Base-by-base conservation (phyloP, 1,140 invertebrate genomes). In the Drosophila suzukii region DNA sequence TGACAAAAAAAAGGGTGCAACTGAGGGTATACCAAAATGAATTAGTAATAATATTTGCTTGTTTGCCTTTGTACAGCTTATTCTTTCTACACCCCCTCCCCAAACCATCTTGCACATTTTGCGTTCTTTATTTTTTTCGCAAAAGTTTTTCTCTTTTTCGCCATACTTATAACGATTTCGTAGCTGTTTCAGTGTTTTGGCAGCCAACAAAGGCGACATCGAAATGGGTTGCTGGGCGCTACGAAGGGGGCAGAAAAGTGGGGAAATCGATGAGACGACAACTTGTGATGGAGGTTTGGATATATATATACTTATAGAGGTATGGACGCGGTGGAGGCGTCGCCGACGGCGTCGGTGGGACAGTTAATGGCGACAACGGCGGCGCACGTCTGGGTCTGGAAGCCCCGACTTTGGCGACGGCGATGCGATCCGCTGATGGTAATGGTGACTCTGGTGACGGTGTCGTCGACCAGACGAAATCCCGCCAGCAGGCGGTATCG, bases 11-110 rank as follows among this genome's bases (percentile, higher is more conserved):
- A 83, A 76, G 83, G 57, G 79, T 83, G 83, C 75, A 82, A 56
- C 38, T 60, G 39, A 61, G 55, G 76, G 73, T 77, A 88, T 56
- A 72, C 58, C 47, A 58, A 83, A 80, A 88, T 84, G 77, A 89
- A 88, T 88, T 89, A 88, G 72, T 83, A 84, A 84, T 84, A 72
- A 83, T 83, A 83, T 79, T 78, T 78, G 47, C 68, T 81, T 85
- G 67, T 82, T 79, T 60, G 54, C 53, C 66, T 72, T 57, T 58
- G 65, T 30, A 50, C 13, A 41, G 65, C 67, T 62, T 41, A 20
- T 44, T 43, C 49, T 12, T 7, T 4, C 10, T 24, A 3, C 24
- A 3, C 15, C 27, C 47, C 13, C 3, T 3, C n/a, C n/a, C 6
- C 6, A 12, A 0, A 12, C 39, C 1, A 1, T 0, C 30, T 47